These are phyloP conservation scores for Phyllotreta cruciferae DNA, from an alignment of 2,888 invertebrate genomes.

Conservation along the genomic window DNA sequence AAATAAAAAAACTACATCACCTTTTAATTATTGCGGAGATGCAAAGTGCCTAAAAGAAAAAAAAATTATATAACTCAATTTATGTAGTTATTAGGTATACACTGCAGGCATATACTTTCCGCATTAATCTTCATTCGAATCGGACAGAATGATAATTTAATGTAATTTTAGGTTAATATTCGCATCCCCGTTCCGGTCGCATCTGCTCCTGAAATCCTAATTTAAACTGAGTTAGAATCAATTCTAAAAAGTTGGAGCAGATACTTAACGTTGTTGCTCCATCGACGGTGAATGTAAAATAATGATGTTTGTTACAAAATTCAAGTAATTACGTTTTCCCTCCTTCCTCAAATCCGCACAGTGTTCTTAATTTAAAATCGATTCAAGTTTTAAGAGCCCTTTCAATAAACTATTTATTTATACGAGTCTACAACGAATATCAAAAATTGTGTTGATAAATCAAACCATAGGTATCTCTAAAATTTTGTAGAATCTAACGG, in stretches of 20 bases:
- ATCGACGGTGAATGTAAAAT: no score
- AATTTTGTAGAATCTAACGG: background rate
- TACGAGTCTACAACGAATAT: background rate
- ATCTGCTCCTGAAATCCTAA: constrained; percentile 57
- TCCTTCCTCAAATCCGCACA: no score
- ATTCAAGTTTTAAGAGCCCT: no score
- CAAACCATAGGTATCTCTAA: background rate
- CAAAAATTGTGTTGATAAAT: background rate
- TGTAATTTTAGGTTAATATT: constrained; percentile 60
- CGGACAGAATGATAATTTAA: constrained; percentile 55
- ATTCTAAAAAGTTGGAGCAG: constrained; percentile 8
- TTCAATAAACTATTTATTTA: no score
- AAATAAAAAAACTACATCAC: background rate
- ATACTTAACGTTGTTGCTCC: background rate
- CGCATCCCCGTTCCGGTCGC: constrained; percentile 53
- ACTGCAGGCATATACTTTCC: constrained; percentile 17
- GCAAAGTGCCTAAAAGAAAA: no score
- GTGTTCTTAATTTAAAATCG: no score
- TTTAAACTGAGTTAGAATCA: constrained; percentile 49
- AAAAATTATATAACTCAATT: no score
- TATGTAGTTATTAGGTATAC: constrained; percentile 3
- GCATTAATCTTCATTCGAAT: constrained; percentile 33
- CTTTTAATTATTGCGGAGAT: background rate
- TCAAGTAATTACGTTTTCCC: no score
- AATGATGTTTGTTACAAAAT: no score